phyloP scores from a whole-genome alignment of 1,140 invertebrate genomes.

The Tigriopus japonicus region DNA sequence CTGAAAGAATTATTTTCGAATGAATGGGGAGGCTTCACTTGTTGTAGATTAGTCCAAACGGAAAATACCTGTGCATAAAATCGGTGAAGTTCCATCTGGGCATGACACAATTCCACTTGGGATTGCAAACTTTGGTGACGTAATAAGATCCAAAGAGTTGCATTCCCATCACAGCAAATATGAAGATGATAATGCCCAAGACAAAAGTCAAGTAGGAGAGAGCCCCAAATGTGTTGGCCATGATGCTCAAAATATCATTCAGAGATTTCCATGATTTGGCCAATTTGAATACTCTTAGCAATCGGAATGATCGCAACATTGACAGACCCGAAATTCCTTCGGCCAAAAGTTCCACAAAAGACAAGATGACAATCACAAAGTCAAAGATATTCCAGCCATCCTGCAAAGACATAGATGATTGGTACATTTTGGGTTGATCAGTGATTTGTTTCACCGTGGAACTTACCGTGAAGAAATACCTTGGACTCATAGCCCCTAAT shows the following conservation, averaged over 20 bases:
- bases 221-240: conserved; percentile 88
- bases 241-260: conserved; percentile 91
- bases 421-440: background rate
- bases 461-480: conserved; percentile 14
- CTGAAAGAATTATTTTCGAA: too few relatives aligned
- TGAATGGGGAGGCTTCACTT: too few relatives aligned
- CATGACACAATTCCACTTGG: conserved; percentile 27
- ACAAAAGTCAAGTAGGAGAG: conserved; percentile 92
- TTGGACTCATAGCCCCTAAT: conserved; percentile 12
- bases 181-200: conserved; percentile 91
- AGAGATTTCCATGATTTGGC: conserved; percentile 96
- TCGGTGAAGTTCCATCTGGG: conserved; percentile 89
- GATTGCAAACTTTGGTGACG: conserved; percentile 36
- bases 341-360: conserved; percentile 70
- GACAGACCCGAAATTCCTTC: conserved; percentile 85
- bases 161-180: conserved; percentile 95
- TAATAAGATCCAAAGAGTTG: conserved; percentile 87
- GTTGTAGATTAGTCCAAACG: too few relatives aligned
- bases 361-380: conserved; percentile 87
- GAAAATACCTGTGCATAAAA: conserved; percentile 80
- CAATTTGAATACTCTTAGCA: conserved; percentile 96
- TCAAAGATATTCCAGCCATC: conserved; percentile 97
- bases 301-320: conserved; percentile 85
- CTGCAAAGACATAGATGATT: conserved; percentile 31
- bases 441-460: background rate